phyloP scores from a whole-genome alignment of 2,797 vertebrate genomes.

The Sebastes kiyomatsui region DNA sequence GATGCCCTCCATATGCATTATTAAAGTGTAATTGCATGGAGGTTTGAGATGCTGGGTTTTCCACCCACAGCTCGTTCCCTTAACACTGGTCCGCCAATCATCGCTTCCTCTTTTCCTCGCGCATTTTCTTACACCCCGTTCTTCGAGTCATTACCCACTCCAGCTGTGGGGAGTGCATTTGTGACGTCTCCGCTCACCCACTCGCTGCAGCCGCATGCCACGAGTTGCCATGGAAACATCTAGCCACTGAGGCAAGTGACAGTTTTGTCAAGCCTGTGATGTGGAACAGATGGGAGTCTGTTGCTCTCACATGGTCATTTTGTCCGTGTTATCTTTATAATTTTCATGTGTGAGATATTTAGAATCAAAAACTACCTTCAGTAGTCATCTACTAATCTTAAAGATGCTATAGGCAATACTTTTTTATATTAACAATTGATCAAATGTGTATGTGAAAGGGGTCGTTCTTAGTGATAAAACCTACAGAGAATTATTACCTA shows the following conservation, averaged over 20 bases:
- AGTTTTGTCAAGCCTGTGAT: constrained; percentile 71
- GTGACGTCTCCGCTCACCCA: constrained; percentile 72
- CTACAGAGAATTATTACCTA: neutral
- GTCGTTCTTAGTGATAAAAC: neutral
- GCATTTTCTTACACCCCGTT: neutral
- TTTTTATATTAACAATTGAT: neutral
- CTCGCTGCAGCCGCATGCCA: constrained; percentile 54
- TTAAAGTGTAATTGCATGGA: constrained; percentile 74
- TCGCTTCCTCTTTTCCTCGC: constrained; percentile 20
- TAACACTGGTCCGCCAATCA: constrained; percentile 24
- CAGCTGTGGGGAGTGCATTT: constrained; percentile 68
- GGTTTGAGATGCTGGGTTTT: constrained; percentile 57
- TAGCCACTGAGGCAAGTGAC: constrained; percentile 71
- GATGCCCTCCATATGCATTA: constrained; percentile 73
- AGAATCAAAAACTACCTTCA: neutral
- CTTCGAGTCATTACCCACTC: constrained; percentile 70
- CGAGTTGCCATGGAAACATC: constrained; percentile 75
- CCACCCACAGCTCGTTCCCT: constrained; percentile 62
- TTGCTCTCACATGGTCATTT: constrained; percentile 63
- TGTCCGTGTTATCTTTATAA: constrained; percentile 43
- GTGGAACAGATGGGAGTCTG: constrained; percentile 76
- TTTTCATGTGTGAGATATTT: constrained; percentile 23
- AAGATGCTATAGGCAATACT: constrained; percentile 9
- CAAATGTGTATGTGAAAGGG: neutral
- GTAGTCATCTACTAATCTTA: neutral